phyloP scores from a whole-genome alignment of 2,888 invertebrate species.

The Artemia sp. region DNA sequence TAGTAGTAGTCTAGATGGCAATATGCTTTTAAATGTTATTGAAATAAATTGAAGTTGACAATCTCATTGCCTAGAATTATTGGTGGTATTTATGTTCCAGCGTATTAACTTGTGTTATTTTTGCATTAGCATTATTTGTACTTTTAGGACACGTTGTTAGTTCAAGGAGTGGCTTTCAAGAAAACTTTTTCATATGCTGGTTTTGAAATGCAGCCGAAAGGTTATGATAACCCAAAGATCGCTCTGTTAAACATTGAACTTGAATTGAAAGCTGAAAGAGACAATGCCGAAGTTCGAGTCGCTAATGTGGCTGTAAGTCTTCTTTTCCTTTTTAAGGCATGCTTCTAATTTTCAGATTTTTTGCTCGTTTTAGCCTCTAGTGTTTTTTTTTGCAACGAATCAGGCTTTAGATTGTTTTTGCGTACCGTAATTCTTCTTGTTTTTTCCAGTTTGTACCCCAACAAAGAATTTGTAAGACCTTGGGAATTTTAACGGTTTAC shows the following conservation, averaged over 20 bases:
- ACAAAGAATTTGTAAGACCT: not conserved
- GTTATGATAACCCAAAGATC: constrained; percentile 72
- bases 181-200: constrained; percentile 99
- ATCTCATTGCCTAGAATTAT: too few relatives aligned
- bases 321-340: not conserved
- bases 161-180: constrained; percentile 93
- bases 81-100: too few relatives aligned
- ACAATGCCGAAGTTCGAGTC: constrained; percentile 93
- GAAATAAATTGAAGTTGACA: too few relatives aligned
- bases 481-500: too few relatives aligned
- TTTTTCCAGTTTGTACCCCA: not conserved
- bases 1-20: too few relatives aligned
- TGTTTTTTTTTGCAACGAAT: not conserved
- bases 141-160: constrained; percentile 60
- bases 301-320: constrained; percentile 54
- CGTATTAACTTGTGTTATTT: too few relatives aligned
- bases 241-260: constrained; percentile 92
- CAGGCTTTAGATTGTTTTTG: not conserved
- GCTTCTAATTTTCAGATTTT: not conserved
- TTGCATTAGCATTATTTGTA: too few relatives aligned
- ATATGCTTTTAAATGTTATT: too few relatives aligned
- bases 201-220: constrained; percentile 99
- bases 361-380: not conserved
- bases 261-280: constrained; percentile 91
- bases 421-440: not conserved